phyloP scores from a whole-genome alignment of 1,140 invertebrate species.

The Euura lappo region DNA sequence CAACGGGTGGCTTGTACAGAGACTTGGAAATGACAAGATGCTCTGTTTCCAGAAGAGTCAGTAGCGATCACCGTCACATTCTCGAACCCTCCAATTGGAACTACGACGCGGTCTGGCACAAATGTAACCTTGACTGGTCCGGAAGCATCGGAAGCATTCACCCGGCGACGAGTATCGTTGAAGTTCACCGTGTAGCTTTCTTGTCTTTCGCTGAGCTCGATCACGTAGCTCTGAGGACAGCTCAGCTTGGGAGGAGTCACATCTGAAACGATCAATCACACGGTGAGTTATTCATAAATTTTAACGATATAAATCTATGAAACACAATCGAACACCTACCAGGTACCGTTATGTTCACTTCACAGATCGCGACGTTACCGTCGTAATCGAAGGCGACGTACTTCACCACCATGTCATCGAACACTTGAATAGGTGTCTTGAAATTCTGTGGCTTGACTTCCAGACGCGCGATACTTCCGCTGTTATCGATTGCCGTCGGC shows the following conservation, averaged over 20 bases:
- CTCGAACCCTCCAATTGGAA: constrained; percentile 89
- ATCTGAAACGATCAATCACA: constrained; percentile 62
- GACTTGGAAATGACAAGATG: constrained; percentile 93
- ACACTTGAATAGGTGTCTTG: constrained; percentile 85
- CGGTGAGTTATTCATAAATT: not conserved
- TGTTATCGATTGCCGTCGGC: constrained; percentile 92
- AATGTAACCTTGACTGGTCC: constrained; percentile 86
- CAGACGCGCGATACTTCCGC: constrained; percentile 88
- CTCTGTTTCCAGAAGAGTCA: constrained; percentile 89
- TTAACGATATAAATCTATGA: not conserved
- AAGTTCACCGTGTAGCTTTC: constrained; percentile 91
- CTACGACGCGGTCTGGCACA: constrained; percentile 84
- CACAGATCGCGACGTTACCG: constrained; percentile 95
- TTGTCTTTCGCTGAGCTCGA: constrained; percentile 88
- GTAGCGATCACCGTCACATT: constrained; percentile 92
- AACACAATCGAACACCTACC: constrained; percentile 50
- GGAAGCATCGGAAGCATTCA: constrained; percentile 89
- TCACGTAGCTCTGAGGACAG: constrained; percentile 95
- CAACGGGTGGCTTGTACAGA: constrained; percentile 92
- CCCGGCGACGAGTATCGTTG: constrained; percentile 85
- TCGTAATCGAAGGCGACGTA: constrained; percentile 97
- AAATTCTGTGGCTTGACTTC: constrained; percentile 92
- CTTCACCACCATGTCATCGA: constrained; percentile 91
- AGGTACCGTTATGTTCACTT: constrained; percentile 93
- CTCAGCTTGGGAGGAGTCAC: constrained; percentile 92